Conservation (phyloP, 2,797 vertebrate genomes). For the Acanthurus lineatus region DNA sequence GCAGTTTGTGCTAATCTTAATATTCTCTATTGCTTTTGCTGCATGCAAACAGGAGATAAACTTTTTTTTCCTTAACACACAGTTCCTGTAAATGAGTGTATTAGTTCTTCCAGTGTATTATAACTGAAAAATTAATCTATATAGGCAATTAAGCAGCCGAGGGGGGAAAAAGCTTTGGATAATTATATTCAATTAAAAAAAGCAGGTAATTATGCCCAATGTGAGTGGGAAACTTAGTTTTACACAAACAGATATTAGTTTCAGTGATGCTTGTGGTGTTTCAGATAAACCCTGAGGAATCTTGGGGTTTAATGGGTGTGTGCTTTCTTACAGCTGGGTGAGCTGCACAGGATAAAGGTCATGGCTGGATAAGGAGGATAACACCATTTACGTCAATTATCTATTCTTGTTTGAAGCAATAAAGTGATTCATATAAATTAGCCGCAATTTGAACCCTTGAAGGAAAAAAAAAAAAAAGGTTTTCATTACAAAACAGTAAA, state of each 20-base stretch:
- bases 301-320: constrained; percentile 15
- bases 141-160: constrained; percentile 49
- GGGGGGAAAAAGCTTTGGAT: constrained; percentile 37
- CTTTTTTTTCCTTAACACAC: not conserved
- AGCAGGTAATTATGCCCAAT: constrained; percentile 64
- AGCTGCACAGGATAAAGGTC: constrained; percentile 30
- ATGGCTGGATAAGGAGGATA: constrained; percentile 33
- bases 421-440: constrained; percentile 7
- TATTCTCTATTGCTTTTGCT: not conserved
- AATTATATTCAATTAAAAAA: constrained; percentile 58
- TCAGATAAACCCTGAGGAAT: constrained; percentile 42
- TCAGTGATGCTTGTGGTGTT: constrained; percentile 19
- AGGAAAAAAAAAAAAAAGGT: constrained; percentile 5
- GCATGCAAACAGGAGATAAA: constrained; percentile 1
- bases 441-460: not conserved
- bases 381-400: not conserved
- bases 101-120: constrained; percentile 1
- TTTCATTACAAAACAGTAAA: constrained; percentile 43
- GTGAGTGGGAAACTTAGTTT: constrained; percentile 55
- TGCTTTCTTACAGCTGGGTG: constrained; percentile 1
- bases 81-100: constrained; percentile 22
- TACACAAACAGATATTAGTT: constrained; percentile 49
- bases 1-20: constrained; percentile 4
- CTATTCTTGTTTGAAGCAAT: not conserved
- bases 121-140: constrained; percentile 40